Evolutionary conservation across 64 coral and sea anemone genomes (phyloP).

Genomic region (Catalaphyllia jardinei): DNA sequence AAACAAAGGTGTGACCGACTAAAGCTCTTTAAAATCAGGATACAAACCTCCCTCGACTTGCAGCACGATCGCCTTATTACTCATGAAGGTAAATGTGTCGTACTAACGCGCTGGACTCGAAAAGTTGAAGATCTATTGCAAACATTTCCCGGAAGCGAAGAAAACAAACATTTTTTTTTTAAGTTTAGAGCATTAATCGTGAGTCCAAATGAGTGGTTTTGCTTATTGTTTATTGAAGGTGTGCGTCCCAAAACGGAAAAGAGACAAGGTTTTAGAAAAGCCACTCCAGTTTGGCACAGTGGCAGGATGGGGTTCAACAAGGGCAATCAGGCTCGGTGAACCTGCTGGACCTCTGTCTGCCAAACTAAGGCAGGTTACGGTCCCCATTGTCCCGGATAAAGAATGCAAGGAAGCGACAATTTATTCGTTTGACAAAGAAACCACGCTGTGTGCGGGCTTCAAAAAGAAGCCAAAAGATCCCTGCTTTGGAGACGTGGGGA

Average conservation of each 20-base stretch:
- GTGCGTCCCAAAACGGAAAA: slow-evolving; percentile 72
- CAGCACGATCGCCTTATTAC: too few species aligned
- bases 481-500: slow-evolving; percentile 83
- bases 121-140: too few species aligned
- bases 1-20: too few species aligned
- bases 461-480: slow-evolving; percentile 76
- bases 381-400: slow-evolving; percentile 73
- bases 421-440: slow-evolving; percentile 59
- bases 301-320: slow-evolving; percentile 84
- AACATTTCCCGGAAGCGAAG: too few species aligned
- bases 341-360: slow-evolving; percentile 65
- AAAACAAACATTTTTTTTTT: too few species aligned
- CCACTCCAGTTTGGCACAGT: slow-evolving; percentile 72
- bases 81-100: too few species aligned
- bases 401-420: slow-evolving; percentile 76
- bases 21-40: too few species aligned
- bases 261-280: slow-evolving; percentile 65
- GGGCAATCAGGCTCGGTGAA: slow-evolving; percentile 70
- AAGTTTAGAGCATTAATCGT: too few species aligned
- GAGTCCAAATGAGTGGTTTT: not conserved
- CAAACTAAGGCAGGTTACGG: slow-evolving; percentile 63
- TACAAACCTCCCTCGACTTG: too few species aligned
- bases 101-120: too few species aligned
- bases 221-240: slow-evolving; percentile 45
- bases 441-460: slow-evolving; percentile 78